Conservation (phyloP, 2,797 vertebrate species). For the Manis pentadactyla region DNA sequence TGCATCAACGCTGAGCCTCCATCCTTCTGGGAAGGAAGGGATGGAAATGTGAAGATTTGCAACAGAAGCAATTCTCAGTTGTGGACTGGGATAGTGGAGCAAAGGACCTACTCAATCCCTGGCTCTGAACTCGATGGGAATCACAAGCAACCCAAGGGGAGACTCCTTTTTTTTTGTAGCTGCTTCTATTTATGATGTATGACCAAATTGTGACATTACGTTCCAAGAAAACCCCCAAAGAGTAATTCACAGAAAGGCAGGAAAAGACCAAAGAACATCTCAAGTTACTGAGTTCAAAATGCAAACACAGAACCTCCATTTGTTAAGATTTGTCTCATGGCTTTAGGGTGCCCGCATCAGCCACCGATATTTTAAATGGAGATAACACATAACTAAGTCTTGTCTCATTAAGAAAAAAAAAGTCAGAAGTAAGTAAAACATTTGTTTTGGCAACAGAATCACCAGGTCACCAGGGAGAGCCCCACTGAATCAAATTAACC, state of each 20-base stretch:
- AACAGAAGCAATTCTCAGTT: background rate
- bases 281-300: background rate
- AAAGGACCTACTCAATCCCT: accelerated
- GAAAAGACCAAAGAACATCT: background rate
- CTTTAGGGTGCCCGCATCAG: background rate
- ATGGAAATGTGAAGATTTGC: accelerated
- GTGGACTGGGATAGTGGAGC: background rate
- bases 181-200: background rate
- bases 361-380: background rate
- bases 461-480: background rate
- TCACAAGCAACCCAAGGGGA: background rate
- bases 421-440: slow-evolving; percentile 25
- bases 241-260: background rate
- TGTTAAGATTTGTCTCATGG: background rate
- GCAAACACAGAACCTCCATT: background rate
- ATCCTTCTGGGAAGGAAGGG: background rate
- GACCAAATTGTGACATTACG: background rate
- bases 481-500: background rate
- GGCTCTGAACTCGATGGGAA: background rate
- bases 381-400: background rate
- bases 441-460: background rate
- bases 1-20: background rate
- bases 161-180: background rate
- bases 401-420: background rate
- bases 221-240: background rate